A percentile compares a stretch with the other conserved stretches of the same genome.
These are phyloP conservation scores for Emydura subglobosa DNA, from an alignment of 2,113 vertebrate genomes.

Conservation along the genomic window DNA sequence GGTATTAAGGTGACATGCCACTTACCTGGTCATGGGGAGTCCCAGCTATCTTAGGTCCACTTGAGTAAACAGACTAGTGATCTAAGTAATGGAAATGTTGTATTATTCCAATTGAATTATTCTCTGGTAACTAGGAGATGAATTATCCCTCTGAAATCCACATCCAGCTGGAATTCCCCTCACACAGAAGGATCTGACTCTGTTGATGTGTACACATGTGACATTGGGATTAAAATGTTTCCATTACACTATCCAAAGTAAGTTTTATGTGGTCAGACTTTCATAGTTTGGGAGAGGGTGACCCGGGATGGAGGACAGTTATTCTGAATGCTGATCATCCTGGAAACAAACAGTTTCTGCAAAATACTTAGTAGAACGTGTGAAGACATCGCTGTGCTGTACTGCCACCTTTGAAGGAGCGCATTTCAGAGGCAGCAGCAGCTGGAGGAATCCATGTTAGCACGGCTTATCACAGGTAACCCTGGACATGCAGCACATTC, in stretches of 20 bases:
- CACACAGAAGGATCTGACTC: background rate
- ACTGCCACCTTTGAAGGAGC: background rate
- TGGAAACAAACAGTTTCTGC: background rate
- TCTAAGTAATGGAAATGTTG: background rate
- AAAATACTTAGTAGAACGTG: background rate
- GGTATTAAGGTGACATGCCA: background rate
- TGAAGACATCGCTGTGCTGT: background rate
- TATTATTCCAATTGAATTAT: background rate
- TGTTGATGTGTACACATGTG: background rate
- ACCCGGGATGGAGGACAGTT: background rate
- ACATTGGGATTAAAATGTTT: background rate
- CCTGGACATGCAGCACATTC: background rate
- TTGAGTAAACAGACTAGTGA: background rate
- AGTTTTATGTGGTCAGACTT: background rate
- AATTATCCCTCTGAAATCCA: background rate
- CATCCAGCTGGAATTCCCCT: background rate
- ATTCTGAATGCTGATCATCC: background rate
- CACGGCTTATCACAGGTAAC: background rate
- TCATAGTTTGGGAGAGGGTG: background rate
- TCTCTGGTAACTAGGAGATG: background rate
- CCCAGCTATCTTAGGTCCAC: background rate
- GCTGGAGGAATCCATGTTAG: background rate
- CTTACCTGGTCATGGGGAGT: background rate
- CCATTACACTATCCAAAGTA: background rate
- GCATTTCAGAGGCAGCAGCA: background rate